Evolutionary conservation across 2,888 invertebrate genomes (phyloP).

Genomic region (Palloptera scutellata): DNA sequence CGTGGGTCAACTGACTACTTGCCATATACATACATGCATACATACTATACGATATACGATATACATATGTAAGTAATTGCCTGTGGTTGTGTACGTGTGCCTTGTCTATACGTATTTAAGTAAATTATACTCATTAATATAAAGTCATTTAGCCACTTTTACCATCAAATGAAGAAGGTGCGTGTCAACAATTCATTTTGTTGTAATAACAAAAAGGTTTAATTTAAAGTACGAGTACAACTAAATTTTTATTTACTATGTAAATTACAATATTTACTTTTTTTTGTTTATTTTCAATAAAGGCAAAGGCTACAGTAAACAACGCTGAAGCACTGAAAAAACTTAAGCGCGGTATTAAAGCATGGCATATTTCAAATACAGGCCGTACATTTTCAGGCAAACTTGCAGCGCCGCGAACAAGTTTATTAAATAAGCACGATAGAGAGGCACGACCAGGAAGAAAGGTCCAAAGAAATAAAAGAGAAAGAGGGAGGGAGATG

Average conservation of each 20-base stretch:
- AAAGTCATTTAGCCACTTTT: too few species aligned
- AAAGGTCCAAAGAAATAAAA: constrained; percentile 1
- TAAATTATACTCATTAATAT: too few species aligned
- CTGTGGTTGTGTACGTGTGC: too few species aligned
- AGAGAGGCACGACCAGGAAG: not conserved
- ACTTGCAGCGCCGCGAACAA: not conserved
- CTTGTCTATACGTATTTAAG: too few species aligned
- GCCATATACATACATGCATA: too few species aligned
- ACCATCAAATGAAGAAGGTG: too few species aligned
- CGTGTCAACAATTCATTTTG: too few species aligned
- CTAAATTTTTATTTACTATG: constrained; percentile 16
- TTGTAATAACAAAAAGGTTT: too few species aligned
- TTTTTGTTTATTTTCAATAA: constrained; percentile 25
- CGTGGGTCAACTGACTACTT: too few species aligned
- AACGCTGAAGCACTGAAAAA: not conserved
- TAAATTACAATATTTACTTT: constrained; percentile 27
- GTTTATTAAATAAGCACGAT: constrained; percentile 18
- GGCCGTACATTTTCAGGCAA: not conserved
- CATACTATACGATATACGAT: too few species aligned
- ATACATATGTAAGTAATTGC: too few species aligned
- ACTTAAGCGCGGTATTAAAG: not conserved
- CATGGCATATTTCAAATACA: not conserved
- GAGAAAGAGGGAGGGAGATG: constrained; percentile 17
- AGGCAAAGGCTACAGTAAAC: not conserved
- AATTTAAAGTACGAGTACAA: not conserved